Evolutionary conservation across 1,140 invertebrate genomes (phyloP), one percentile per base, ranked within the genome.

Genomic region (Diuraphis noxia): DNA sequence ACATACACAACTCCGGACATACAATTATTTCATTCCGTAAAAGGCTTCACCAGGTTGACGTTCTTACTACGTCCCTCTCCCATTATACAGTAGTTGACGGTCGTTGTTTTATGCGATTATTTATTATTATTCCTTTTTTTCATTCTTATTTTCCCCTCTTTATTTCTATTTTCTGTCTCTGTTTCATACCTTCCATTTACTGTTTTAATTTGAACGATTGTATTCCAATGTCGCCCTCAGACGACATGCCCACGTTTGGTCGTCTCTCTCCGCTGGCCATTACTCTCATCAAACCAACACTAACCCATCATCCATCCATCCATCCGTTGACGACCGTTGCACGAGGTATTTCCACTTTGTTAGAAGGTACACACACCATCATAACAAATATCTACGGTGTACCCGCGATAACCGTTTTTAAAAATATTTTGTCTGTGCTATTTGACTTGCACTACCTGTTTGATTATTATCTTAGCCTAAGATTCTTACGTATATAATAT

Each of bases 21-120:
- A 72, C 87, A 88, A 88, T 88, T 88, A 88, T 88, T 88, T 88
- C 56, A 88, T 88, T 88, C 87, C 87, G 87, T 88, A 88, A 88
- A 88, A 88, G 87, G 87, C 56, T 41, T 77, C 87, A 88, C 63
- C 87, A 34, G 87, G 87, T 88, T 88, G 87, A 88, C 87, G 87
- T 88, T 88, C 87, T 56, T 38, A 86, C 85, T 36, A 38, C 63
- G 52, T 41, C 87, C 52, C 87, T 77, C 87, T 72, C 52, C 17
- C 56, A n/a, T 41, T 72, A 40, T 41, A 63, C 49, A 72, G 38
- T 63, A 41, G 87, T 77, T 41, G 87, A 41, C 40, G 52, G 38
- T 72, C 87, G 87, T 77, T 88, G 87, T 88, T 72, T 88, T 88
- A 88, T 88, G 25, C 87, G 63, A 88, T 88, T 88, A 63, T 72